Evolutionary conservation across 2,888 invertebrate species (phyloP), one percentile per base, ranked within the genome.

Genomic region (Leptopterna dolabrata): DNA sequence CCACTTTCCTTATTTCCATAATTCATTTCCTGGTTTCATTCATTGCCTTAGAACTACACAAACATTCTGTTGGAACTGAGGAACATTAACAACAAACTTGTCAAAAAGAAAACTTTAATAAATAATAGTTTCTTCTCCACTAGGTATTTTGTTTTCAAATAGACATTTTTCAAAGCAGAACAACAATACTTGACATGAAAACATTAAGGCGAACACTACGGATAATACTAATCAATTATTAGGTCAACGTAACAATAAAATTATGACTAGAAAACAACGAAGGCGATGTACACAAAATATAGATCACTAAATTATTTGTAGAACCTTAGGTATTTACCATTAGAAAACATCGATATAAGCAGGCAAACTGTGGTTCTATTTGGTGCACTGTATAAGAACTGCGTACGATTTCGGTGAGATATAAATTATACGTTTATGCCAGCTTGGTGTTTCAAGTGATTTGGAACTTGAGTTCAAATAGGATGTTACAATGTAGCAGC

Each of bases 231-330:
- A 45, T 78, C 47, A 47, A 78, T 45, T 19, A 41, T 47, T 45
- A 45, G 27, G 27, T 45, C 47, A 47, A 78, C 43, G 47, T 27
- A 78, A 78, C 78, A 45, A 78, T 45, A 43, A 45, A 47, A 45
- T 45, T 78, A 78, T 78, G 78, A 78, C 78, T 78, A 78, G 78
- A 78, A 73, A 78, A 78, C 78, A 78, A 78, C 78, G 24, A 43
- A 78, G 78, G 47, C 78, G 47, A 78, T 78, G 3, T 78, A 73
- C 36, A 73, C 27, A 41, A 19, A 16, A 30, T 27, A 30, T 14
- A 14, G 11, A 73, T 30, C 73, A 19, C 73, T 41, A 41, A n/a
- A 73, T 36, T 73, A 71, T 13, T 71, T 24, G n/a, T 19, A 4
- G 14, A n/a, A 9, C n/a, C 16, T 9, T 1, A n/a, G 16, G 7